Percentiles rank a stretch among this genome's conserved stretches.
phyloP scores from a whole-genome alignment of 2,113 vertebrate species.

The Glaucidium brasilianum region DNA sequence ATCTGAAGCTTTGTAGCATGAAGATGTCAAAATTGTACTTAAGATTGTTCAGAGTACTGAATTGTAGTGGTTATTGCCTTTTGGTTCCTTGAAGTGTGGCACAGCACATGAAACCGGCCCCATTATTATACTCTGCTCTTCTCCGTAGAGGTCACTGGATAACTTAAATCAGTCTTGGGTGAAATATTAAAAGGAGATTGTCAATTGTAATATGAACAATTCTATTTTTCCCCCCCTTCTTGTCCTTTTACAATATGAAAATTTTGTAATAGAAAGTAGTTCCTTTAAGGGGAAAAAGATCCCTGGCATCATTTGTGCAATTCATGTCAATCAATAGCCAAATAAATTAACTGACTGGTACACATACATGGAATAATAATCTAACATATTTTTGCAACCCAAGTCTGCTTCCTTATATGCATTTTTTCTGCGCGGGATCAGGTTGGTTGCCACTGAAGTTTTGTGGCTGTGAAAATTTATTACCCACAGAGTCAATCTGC shows the following conservation, averaged over 20 bases:
- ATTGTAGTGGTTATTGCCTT: conserved; percentile 45
- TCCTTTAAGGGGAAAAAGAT: conserved; percentile 38
- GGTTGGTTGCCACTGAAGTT: conserved; percentile 74
- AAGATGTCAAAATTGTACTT: conserved; percentile 60
- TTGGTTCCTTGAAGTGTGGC: conserved; percentile 26
- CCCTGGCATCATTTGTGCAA: conserved; percentile 51
- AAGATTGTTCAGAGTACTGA: conserved; percentile 27
- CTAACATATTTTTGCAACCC: conserved; percentile 68
- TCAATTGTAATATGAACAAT: conserved; percentile 39
- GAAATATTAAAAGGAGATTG: conserved; percentile 68
- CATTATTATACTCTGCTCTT: conserved; percentile 40
- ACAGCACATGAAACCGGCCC: conserved; percentile 14
- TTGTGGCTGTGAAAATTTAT: conserved; percentile 84
- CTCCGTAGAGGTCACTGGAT: conserved; percentile 45
- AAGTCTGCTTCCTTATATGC: conserved; percentile 54
- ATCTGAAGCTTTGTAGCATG: conserved; percentile 52
- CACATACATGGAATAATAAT: conserved; percentile 70
- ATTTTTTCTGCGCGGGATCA: conserved; percentile 69
- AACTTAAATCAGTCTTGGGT: conserved; percentile 60
- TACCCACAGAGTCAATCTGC: conserved; percentile 78
- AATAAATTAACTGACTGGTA: conserved; percentile 62
- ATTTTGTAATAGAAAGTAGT: conserved; percentile 48
- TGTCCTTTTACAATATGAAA: conserved; percentile 58
- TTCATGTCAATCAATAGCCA: conserved; percentile 59
- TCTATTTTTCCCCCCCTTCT: not conserved